Evolutionary conservation across 2,888 invertebrate species (phyloP).

Genomic region (Branchipolynoe longqiensis): DNA sequence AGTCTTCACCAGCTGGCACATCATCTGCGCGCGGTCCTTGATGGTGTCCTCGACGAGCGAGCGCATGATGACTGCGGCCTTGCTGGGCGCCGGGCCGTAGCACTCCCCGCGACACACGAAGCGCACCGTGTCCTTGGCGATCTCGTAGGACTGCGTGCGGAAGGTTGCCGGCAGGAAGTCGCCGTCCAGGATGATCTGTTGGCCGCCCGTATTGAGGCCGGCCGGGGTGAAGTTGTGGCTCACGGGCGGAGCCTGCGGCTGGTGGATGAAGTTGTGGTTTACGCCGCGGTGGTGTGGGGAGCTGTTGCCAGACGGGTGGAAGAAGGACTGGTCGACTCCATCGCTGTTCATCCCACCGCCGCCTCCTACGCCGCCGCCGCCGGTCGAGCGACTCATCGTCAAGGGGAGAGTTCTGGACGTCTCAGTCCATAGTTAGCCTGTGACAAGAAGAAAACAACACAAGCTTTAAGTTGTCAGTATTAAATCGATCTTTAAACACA

Average conservation of each 20-base stretch:
- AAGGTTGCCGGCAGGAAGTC: slow-evolving; percentile 66
- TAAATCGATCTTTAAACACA: too few species aligned
- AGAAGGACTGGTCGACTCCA: neutral
- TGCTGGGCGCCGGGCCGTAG: slow-evolving; percentile 62
- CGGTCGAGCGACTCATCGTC: too few species aligned
- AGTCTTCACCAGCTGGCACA: slow-evolving; percentile 61
- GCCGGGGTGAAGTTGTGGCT: slow-evolving; percentile 48
- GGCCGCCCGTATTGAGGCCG: neutral
- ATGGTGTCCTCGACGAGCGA: slow-evolving; percentile 67
- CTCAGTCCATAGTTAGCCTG: too few species aligned
- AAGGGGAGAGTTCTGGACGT: too few species aligned
- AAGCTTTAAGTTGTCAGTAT: too few species aligned
- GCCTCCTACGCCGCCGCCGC: too few species aligned
- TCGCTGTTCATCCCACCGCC: too few species aligned
- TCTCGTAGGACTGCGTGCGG: slow-evolving; percentile 63
- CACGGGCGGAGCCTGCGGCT: neutral
- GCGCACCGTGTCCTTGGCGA: slow-evolving; percentile 65
- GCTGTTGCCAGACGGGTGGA: neutral
- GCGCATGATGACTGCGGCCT: slow-evolving; percentile 64
- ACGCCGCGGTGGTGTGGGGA: neutral
- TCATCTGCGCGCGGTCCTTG: slow-evolving; percentile 64
- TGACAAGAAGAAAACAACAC: too few species aligned
- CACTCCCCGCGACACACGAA: slow-evolving; percentile 63
- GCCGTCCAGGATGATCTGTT: slow-evolving; percentile 63
- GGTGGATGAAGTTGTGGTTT: too few species aligned